phyloP scores from a whole-genome alignment of 2,113 vertebrate genomes.

The Octodon degus region DNA sequence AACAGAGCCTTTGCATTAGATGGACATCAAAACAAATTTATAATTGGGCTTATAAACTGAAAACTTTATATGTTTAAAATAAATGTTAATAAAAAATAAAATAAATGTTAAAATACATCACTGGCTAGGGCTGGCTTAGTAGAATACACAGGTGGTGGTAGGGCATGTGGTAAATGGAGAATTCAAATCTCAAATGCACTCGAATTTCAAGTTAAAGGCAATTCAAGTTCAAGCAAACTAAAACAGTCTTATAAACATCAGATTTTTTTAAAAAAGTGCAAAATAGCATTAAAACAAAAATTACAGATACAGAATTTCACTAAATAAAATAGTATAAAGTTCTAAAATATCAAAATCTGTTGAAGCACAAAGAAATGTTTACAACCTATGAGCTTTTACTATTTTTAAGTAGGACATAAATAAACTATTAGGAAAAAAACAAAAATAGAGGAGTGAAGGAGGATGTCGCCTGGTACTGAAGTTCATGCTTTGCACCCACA shows the following conservation, averaged over 20 bases:
- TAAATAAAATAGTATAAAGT: too few relatives aligned
- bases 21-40: background rate
- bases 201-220: background rate
- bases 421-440: background rate
- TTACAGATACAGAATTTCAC: too few relatives aligned
- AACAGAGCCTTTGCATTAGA: background rate
- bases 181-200: background rate
- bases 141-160: background rate
- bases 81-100: too few relatives aligned
- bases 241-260: background rate
- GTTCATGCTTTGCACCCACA: background rate
- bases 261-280: background rate
- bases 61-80: background rate
- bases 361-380: background rate
- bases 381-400: background rate
- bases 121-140: too few relatives aligned
- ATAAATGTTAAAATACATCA: too few relatives aligned
- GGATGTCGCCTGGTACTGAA: background rate
- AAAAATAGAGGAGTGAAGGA: background rate
- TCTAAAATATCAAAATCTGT: background rate
- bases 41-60: background rate
- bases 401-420: background rate
- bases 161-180: background rate
- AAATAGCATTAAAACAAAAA: too few relatives aligned
- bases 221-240: background rate